Evolutionary conservation across 2,888 invertebrate species (phyloP).

Genomic region (Caenorhabditis sp.): DNA sequence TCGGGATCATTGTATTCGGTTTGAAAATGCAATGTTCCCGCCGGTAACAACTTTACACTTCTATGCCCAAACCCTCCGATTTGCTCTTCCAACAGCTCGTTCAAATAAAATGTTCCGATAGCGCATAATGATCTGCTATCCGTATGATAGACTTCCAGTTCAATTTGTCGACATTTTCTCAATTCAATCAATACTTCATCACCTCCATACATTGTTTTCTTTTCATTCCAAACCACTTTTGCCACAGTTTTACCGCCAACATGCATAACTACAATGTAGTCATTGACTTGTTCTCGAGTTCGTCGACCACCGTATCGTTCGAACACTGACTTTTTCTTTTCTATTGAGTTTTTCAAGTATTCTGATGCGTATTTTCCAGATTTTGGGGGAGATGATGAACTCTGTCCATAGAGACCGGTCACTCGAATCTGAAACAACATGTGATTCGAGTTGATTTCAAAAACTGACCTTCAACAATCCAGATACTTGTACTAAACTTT

Average conservation of each 20-base stretch:
- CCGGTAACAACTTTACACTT: slow-evolving; percentile 21
- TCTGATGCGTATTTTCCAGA: slow-evolving; percentile 23
- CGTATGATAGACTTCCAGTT: slow-evolving; percentile 36
- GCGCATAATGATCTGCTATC: slow-evolving; percentile 36
- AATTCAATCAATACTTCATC: slow-evolving; percentile 32
- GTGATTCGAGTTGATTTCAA: too few relatives aligned
- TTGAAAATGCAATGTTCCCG: slow-evolving; percentile 27
- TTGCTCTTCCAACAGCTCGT: slow-evolving; percentile 23
- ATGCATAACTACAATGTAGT: slow-evolving; percentile 31
- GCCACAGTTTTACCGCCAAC: slow-evolving; percentile 32
- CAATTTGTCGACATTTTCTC: slow-evolving; percentile 24
- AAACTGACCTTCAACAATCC: slow-evolving; percentile 16
- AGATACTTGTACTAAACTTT: slow-evolving; percentile 20
- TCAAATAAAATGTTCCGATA: slow-evolving; percentile 27
- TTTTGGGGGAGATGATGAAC: slow-evolving; percentile 8
- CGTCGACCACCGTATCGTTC: slow-evolving; percentile 4
- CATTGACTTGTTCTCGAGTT: slow-evolving; percentile 9
- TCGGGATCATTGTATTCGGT: slow-evolving; percentile 33
- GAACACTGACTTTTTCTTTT: slow-evolving; percentile 22
- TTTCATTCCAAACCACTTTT: slow-evolving; percentile 36
- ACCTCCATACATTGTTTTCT: slow-evolving; percentile 30
- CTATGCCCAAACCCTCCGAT: slow-evolving; percentile 20
- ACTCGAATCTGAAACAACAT: slow-evolving; percentile 24
- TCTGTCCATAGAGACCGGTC: slow-evolving; percentile 22
- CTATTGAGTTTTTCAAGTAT: slow-evolving; percentile 9